Evolutionary conservation across 1,140 invertebrate species (phyloP).

Genomic region (Propsilocerus akamusi): DNA sequence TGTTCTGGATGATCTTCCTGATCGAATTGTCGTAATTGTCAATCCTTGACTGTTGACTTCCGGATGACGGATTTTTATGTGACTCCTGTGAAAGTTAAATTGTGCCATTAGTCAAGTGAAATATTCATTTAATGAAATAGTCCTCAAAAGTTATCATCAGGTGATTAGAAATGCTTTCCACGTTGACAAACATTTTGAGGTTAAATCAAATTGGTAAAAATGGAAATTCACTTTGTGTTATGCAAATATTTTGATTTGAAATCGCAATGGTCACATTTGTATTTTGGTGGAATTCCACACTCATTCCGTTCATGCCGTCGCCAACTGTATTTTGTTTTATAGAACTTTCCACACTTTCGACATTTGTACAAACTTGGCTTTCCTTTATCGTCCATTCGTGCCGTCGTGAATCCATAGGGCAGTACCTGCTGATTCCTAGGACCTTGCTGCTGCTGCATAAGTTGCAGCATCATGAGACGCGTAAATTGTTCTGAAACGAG

Average conservation of each 20-base stretch:
- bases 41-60: too few relatives aligned
- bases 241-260: slow-evolving; percentile 29
- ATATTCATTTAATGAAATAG: too few relatives aligned
- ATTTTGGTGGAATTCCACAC: slow-evolving; percentile 32
- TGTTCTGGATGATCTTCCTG: too few relatives aligned
- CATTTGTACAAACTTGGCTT: slow-evolving; percentile 13
- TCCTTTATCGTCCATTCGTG: not conserved
- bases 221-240: slow-evolving; percentile 23
- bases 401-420: not conserved
- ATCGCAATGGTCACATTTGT: slow-evolving; percentile 27
- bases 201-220: too few relatives aligned
- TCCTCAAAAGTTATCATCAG: too few relatives aligned
- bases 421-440: not conserved
- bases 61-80: too few relatives aligned
- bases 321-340: slow-evolving; percentile 25
- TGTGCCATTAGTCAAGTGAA: too few relatives aligned
- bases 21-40: too few relatives aligned
- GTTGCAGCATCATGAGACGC: not conserved
- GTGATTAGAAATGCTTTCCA: too few relatives aligned
- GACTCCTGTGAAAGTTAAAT: too few relatives aligned
- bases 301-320: slow-evolving; percentile 29
- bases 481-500: not conserved
- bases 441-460: not conserved
- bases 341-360: slow-evolving; percentile 23
- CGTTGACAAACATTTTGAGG: not conserved